Percentiles rank a stretch among this genome's conserved stretches.
Conservation (phyloP, 1,140 invertebrate genomes). For the Galendromus occidentalis region DNA sequence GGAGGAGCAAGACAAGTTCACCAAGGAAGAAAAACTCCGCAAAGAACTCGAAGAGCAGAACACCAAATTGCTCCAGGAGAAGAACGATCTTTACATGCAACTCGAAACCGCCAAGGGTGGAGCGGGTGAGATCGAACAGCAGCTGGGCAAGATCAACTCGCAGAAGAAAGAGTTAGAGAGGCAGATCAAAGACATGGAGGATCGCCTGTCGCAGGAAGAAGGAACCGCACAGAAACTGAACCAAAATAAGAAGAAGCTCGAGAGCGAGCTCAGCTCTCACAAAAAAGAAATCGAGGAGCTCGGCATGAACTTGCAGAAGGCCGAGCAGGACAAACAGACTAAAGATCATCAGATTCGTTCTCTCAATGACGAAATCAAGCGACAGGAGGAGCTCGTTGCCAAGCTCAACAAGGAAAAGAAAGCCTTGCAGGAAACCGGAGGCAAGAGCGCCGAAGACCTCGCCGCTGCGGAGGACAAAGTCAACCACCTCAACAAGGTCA, state of each 20-base stretch:
- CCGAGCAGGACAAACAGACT: constrained; percentile 36
- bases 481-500: constrained; percentile 39
- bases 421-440: constrained; percentile 32
- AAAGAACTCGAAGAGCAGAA: constrained; percentile 18
- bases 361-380: constrained; percentile 33
- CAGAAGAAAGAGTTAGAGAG: constrained; percentile 15
- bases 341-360: constrained; percentile 38
- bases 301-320: constrained; percentile 26
- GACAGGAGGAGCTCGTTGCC: constrained; percentile 36
- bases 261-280: constrained; percentile 17
- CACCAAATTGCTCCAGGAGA: constrained; percentile 14
- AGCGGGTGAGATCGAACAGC: constrained; percentile 16
- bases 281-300: constrained; percentile 26
- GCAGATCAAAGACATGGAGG: constrained; percentile 17
- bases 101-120: constrained; percentile 17
- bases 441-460: constrained; percentile 33
- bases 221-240: constrained; percentile 19
- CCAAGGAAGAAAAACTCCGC: constrained; percentile 16
- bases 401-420: constrained; percentile 39
- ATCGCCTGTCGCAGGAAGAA: constrained; percentile 20
- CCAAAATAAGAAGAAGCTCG: constrained; percentile 23
- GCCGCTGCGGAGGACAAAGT: constrained; percentile 39
- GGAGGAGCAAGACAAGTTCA: constrained; percentile 14
- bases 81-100: constrained; percentile 16
- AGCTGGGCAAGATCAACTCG: constrained; percentile 13